Base-by-base conservation (phyloP, 2,888 invertebrate genomes). In the Mycogona germanica region DNA sequence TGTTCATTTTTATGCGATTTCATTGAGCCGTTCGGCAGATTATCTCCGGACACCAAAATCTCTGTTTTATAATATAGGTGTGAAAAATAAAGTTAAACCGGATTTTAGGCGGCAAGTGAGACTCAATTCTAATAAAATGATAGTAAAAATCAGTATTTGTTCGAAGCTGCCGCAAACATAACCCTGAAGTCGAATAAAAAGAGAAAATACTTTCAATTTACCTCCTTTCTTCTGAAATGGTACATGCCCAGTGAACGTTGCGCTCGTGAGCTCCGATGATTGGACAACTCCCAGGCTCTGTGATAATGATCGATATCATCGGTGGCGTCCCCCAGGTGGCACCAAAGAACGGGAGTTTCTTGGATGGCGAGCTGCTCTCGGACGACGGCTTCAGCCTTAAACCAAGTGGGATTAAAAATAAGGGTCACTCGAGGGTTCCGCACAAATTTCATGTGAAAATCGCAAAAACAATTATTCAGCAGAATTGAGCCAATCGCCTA, bases 261-360 rank as follows among this genome's bases (percentile, higher is more conserved):
- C 0, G 89, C 92, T 51, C 87, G 74, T 48, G 87, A 84, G 69
- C 87, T 91, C 51, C 77, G 80, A 54, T 80, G 74, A 6, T 79
- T 78, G 0, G 93, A 93, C 59, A 95, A 74, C 63, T 85, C 79
- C 92, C 96, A 96, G 0, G 96, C 97, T 63, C 81, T 84, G 63
- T 86, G 80, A 66, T 91, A 98, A 65, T 81, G 83, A 17, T 75
- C 73, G 0, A 80, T 72, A 63, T 93, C 82, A 63, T 87, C 84
- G 61, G 79, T 77, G 1, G 86, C 83, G 70, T 95, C 92, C 3
- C 93, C 93, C n/a, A 97, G 75, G 38, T 89, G 76, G 68, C 96
- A 96, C 74, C 86, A 87, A 23, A 97, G 71, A 67, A 86, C 81
- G 0, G 88, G 85, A 0, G 87, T 85, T 51, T 88, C 86, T 54